Evolutionary conservation across 2,888 invertebrate genomes (phyloP).

Genomic region (Meloe dianella): DNA sequence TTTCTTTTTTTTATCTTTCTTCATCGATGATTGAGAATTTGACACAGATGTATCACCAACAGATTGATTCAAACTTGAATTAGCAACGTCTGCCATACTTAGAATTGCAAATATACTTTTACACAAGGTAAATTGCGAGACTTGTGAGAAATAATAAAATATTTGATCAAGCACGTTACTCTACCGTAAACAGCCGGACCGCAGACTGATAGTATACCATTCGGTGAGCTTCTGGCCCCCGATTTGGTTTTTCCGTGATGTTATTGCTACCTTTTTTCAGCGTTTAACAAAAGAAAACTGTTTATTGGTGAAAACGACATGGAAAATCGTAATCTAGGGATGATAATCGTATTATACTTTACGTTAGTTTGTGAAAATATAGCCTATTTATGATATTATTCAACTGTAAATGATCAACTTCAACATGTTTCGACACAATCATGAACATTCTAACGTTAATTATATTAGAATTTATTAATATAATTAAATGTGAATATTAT

Average conservation of each 20-base stretch:
- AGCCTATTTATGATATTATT: neutral
- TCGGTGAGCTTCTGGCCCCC: neutral
- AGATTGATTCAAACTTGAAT: too few species aligned
- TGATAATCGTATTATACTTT: too few species aligned
- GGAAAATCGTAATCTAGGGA: too few species aligned
- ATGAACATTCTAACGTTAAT: neutral
- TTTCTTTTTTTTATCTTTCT: conserved; percentile 36
- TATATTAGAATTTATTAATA: too few species aligned
- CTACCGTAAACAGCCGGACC: neutral
- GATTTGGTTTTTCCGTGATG: neutral
- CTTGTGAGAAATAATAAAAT: too few species aligned
- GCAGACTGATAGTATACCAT: neutral
- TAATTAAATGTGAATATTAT: neutral
- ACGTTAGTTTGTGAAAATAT: too few species aligned
- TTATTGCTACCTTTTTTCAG: neutral
- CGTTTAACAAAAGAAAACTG: neutral
- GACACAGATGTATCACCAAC: too few species aligned
- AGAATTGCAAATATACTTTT: too few species aligned
- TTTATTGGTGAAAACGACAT: neutral
- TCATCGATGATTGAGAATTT: conserved; percentile 33
- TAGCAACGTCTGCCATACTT: conserved; percentile 6
- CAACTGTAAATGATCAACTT: neutral
- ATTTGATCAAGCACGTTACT: neutral
- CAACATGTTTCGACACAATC: neutral
- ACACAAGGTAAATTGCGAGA: too few species aligned